These are phyloP conservation scores for Oryctolagus cuniculus DNA, from an alignment of 2,113 vertebrate species.

Conservation along the genomic window DNA sequence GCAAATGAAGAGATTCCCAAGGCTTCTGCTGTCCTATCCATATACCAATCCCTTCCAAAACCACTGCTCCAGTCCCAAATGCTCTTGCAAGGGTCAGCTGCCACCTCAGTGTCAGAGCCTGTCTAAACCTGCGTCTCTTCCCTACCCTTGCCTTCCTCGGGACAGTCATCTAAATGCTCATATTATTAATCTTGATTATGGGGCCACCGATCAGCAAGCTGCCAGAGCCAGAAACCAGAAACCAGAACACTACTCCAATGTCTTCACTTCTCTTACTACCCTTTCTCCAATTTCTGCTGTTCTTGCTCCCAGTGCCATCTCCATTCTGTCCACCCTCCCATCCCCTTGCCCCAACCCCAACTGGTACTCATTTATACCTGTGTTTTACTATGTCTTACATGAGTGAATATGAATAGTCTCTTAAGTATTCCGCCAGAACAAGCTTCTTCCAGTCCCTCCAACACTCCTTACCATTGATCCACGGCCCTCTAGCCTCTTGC, in stretches of 20 bases:
- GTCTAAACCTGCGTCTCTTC: background rate
- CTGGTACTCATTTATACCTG: background rate
- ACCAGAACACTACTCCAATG: background rate
- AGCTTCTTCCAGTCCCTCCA: background rate
- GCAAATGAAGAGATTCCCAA: background rate
- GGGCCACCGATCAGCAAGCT: background rate
- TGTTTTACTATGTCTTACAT: background rate
- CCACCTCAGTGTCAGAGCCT: background rate
- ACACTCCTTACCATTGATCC: background rate
- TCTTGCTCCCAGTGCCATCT: background rate
- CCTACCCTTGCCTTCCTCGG: background rate
- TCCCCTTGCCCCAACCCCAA: background rate
- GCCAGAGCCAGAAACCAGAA: background rate
- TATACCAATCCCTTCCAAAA: background rate
- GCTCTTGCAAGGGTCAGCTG: background rate
- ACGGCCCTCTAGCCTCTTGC: background rate
- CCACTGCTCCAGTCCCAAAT: background rate
- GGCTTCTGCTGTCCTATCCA: background rate
- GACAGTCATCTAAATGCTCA: background rate
- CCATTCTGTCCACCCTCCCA: background rate
- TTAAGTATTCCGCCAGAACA: background rate
- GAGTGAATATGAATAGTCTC: background rate
- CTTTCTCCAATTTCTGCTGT: background rate
- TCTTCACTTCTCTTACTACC: background rate
- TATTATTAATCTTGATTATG: background rate